A percentile compares a stretch with the other conserved stretches of the same genome.
Conservation (phyloP, 2,888 invertebrate species). For the Chelonus formosanus region DNA sequence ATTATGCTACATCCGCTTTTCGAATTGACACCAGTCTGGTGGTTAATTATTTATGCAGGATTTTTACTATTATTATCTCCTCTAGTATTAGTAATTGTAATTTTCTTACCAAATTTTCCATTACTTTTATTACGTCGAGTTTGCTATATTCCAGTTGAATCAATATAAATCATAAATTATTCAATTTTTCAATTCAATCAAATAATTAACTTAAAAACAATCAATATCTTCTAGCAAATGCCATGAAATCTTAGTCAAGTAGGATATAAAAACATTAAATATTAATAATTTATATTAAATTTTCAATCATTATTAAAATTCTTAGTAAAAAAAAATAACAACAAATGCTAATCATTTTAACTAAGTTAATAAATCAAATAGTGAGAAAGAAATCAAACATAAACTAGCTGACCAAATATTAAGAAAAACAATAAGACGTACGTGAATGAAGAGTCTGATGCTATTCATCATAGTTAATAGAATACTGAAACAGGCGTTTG, state of each 20-base stretch:
- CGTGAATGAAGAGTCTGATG: no score
- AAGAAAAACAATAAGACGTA: no score
- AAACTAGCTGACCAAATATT: no score
- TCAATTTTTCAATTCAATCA: no score
- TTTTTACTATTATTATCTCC: slow-evolving; percentile 75
- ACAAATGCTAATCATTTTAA: no score
- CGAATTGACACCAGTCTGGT: slow-evolving; percentile 68
- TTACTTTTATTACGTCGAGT: slow-evolving; percentile 73
- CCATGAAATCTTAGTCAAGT: no score
- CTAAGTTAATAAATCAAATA: background rate
- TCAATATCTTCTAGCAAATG: no score
- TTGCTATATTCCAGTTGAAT: slow-evolving; percentile 74
- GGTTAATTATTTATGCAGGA: slow-evolving; percentile 72
- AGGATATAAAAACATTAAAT: background rate
- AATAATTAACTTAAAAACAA: no score
- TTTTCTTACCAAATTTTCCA: slow-evolving; percentile 76
- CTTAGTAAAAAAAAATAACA: no score
- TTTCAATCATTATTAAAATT: no score
- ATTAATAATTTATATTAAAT: no score
- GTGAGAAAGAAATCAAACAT: no score
- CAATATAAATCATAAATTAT: slow-evolving; percentile 57
- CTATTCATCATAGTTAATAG: background rate
- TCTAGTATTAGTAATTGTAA: slow-evolving; percentile 72
- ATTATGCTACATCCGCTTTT: slow-evolving; percentile 54
- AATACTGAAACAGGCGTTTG: background rate